These are phyloP conservation scores for Antennarius maculatus DNA, from an alignment of 2,797 vertebrate genomes.

Conservation along the genomic window DNA sequence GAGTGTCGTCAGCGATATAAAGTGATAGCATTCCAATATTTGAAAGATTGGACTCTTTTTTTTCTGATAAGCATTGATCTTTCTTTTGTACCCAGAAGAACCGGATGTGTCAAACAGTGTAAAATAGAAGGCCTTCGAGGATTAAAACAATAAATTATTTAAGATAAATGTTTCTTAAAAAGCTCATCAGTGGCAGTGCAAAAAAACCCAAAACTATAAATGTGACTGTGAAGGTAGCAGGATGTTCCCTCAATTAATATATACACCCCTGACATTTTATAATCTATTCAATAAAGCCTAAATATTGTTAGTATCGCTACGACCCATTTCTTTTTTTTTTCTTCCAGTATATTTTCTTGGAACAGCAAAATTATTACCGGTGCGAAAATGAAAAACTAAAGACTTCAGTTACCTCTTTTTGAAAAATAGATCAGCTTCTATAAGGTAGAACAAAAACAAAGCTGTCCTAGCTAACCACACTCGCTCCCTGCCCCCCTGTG, in stretches of 20 bases:
- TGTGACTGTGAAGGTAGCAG: constrained; percentile 80
- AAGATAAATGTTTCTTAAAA: constrained; percentile 49
- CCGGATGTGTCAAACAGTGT: constrained; percentile 46
- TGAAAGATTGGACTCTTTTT: constrained; percentile 11
- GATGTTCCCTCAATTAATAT: constrained; percentile 70
- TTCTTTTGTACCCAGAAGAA: constrained; percentile 11
- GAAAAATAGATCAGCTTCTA: constrained; percentile 78
- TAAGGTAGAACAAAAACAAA: constrained; percentile 57
- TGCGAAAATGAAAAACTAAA: constrained; percentile 56
- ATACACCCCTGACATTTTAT: constrained; percentile 69
- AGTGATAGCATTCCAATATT: constrained; percentile 28
- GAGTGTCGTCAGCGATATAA: constrained; percentile 30
- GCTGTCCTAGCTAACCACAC: constrained; percentile 59
- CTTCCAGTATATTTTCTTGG: constrained; percentile 59
- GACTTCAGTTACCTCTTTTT: constrained; percentile 60
- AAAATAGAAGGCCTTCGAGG: constrained; percentile 48
- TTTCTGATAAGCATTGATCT: constrained; percentile 7
- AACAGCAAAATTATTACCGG: constrained; percentile 64
- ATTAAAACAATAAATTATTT: constrained; percentile 72
- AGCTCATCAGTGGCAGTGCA: constrained; percentile 69
- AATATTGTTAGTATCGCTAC: constrained; percentile 76
- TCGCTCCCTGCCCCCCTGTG: constrained; percentile 32
- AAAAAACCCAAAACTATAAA: constrained; percentile 37
- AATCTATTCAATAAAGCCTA: constrained; percentile 73
- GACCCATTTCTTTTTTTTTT: constrained; percentile 67